Base-by-base conservation (phyloP, 2,888 invertebrate species). In the Acleris literana region DNA sequence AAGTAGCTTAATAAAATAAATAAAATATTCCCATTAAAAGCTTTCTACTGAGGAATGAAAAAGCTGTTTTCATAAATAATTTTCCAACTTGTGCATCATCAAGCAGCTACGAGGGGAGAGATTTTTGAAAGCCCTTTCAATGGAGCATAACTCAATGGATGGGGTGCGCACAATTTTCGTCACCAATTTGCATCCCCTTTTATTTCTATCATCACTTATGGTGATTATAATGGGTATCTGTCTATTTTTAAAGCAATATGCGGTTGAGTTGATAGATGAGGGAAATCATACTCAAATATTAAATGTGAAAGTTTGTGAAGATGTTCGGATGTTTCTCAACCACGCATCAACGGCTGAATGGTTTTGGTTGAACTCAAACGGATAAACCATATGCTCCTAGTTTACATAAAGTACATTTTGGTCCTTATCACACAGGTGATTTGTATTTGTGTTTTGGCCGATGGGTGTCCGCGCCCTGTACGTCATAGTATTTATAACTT, bases 111-210 rank as follows among this genome's bases (percentile, higher is more conserved):
- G 57, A 57, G 66, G 66, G 66, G 66, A 66, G 49, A 49, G 61
- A 62, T 57, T 66, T 66, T 66, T 66, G 66, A 66, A 62, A 66
- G 66, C 66, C 46, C 66, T 66, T 62, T 66, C 66, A 62, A 66
- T 61, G 65, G 61, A 62, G 66, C 66, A 57, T 66, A 57, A 66
- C 62, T 66, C 66, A 62, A 56, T 66, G 54, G 60, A 65, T 64
- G 52, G 66, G 66, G 66, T 57, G 66, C 61, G 56, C 57, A 66
- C 57, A 66, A 66, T 66, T 62, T 66, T 66, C 66, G 66, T 66
- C 62, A 53, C 66, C 66, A 66, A 66, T 66, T 66, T 66, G 57
- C 57, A 25, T 55, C 61, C 66, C 66, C 66, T 53, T 66, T 66
- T 66, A 56, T 62, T 48, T 62, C 62, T 66, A 62, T 62, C 62